A percentile compares a stretch with the other conserved stretches of the same genome.
These are phyloP conservation scores for Papilio machaon DNA, from an alignment of 1,140 invertebrate species.

Conservation along the genomic window DNA sequence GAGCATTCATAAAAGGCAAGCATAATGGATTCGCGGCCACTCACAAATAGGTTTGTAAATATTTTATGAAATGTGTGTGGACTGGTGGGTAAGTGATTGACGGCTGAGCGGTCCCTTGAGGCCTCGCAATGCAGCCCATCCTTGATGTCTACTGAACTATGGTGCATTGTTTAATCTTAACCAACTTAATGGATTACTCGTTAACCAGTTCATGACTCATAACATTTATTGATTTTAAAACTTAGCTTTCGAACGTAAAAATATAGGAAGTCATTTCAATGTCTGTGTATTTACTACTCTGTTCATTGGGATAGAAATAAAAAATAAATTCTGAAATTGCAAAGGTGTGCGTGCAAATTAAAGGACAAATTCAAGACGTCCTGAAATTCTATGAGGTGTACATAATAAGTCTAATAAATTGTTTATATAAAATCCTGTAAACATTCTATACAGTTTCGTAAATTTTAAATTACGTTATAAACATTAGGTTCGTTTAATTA, in stretches of 20 bases:
- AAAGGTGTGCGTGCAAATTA: too few relatives aligned
- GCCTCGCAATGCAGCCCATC: slow-evolving; percentile 50
- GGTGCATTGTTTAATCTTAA: slow-evolving; percentile 41
- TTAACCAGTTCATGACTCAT: background rate
- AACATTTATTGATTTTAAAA: background rate
- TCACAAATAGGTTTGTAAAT: slow-evolving; percentile 76
- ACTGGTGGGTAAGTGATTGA: slow-evolving; percentile 71
- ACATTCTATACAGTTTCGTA: background rate
- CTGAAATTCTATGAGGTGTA: too few relatives aligned
- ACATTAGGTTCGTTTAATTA: background rate
- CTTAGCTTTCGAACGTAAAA: background rate
- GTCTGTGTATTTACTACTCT: too few relatives aligned
- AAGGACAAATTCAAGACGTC: too few relatives aligned
- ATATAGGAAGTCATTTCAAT: background rate
- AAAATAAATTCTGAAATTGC: too few relatives aligned
- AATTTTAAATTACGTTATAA: background rate
- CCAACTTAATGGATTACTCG: slow-evolving; percentile 9
- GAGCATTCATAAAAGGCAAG: slow-evolving; percentile 69
- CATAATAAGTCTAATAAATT: too few relatives aligned
- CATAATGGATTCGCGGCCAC: slow-evolving; percentile 75
- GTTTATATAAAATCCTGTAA: too few relatives aligned
- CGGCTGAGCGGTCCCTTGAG: slow-evolving; percentile 61
- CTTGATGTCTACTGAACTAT: slow-evolving; percentile 42
- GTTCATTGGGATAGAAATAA: too few relatives aligned
- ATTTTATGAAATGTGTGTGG: slow-evolving; percentile 73